Evolutionary conservation across 2,113 vertebrate genomes (phyloP).

Genomic region (Gallinago paraguaiae): DNA sequence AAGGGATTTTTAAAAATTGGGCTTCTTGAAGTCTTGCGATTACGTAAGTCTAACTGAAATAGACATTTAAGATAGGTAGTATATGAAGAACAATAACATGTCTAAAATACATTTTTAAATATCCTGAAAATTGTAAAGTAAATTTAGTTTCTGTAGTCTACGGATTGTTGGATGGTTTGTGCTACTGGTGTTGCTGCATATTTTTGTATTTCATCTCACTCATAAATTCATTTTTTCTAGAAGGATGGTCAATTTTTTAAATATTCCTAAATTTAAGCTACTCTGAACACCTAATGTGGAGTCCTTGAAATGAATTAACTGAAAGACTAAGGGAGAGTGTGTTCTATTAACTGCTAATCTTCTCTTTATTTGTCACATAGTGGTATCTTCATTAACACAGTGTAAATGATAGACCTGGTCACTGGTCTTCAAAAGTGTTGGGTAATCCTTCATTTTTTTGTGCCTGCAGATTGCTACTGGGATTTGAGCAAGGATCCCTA

Average conservation of each 20-base stretch:
- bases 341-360: not conserved
- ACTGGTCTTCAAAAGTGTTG: not conserved
- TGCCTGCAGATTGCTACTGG: not conserved
- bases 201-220: not conserved
- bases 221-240: not conserved
- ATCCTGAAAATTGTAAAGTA: not conserved
- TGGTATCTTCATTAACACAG: not conserved
- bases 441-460: not conserved
- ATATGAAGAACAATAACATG: not conserved
- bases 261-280: not conserved
- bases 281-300: not conserved
- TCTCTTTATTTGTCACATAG: not conserved
- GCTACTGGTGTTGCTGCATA: not conserved
- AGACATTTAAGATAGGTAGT: not conserved
- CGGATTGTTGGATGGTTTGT: not conserved
- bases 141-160: not conserved
- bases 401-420: not conserved
- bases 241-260: not conserved
- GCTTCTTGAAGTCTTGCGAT: not conserved
- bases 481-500: not conserved
- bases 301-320: not conserved
- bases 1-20: not conserved
- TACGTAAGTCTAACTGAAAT: not conserved
- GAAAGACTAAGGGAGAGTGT: not conserved
- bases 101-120: not conserved